These are phyloP conservation scores for Mesochorus sp. DNA, from an alignment of 2,888 invertebrate genomes.

Conservation along the genomic window DNA sequence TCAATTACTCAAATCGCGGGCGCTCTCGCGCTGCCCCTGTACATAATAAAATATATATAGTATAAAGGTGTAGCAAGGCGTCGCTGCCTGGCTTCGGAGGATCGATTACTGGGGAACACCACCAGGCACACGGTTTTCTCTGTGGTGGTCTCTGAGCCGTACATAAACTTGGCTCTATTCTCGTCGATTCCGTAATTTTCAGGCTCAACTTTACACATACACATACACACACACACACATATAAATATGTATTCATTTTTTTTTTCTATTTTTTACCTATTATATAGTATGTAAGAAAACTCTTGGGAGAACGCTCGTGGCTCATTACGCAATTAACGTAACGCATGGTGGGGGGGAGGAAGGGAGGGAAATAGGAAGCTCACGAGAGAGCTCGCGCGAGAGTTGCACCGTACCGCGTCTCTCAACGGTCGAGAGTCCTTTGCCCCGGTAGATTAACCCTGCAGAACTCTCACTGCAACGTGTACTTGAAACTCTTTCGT, in stretches of 20 bases:
- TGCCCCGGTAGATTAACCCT: constrained; percentile 10
- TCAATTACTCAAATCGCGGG: constrained; percentile 56
- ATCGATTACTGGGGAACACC: constrained; percentile 48
- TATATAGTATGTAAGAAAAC: constrained; percentile 28
- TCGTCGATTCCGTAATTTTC: constrained; percentile 51
- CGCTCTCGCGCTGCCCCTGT: not conserved
- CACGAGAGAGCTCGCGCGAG: not conserved
- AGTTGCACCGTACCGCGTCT: no score
- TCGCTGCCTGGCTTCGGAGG: constrained; percentile 45
- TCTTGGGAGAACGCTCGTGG: constrained; percentile 35
- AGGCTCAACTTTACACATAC: constrained; percentile 11
- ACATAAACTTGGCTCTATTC: constrained; percentile 14
- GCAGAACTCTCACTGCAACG: not conserved
- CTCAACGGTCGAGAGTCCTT: not conserved
- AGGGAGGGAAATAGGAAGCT: constrained; percentile 41
- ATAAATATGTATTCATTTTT: not conserved
- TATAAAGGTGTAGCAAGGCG: constrained; percentile 17
- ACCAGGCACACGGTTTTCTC: constrained; percentile 30
- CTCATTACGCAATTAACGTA: constrained; percentile 60
- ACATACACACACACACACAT: not conserved
- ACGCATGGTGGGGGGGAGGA: no score
- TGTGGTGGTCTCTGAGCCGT: constrained; percentile 30
- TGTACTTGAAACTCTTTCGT: not conserved
- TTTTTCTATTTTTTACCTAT: not conserved
- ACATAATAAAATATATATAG: not conserved